Base-by-base conservation (phyloP, 2,113 vertebrate genomes). In the Polypterus bichir region DNA sequence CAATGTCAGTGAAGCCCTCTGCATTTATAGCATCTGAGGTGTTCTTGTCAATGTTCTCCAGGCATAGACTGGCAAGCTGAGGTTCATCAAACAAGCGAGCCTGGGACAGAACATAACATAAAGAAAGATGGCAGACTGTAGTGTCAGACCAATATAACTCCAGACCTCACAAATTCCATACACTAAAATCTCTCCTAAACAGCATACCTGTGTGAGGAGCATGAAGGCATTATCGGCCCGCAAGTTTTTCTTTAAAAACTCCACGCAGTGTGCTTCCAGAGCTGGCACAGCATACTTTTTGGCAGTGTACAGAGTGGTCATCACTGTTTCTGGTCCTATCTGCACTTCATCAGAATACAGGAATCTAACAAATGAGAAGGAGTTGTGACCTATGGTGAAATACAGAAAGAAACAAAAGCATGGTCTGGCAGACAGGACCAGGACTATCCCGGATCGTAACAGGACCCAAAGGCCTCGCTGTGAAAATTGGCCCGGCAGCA, bases 301-400 rank as follows among this genome's bases (percentile, higher is more conserved):
- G 59, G 95, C 94, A 0, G 95, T 97, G 65, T 98, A 98, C 48
- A 98, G 81, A 0, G 95, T 97, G 56, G 95, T 98, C 94, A 97
- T 98, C 73, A 98, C 95, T 0, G 95, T 98, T 83, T 98, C 95
- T 0, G 95, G 94, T 48, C 95, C 95, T 0, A 98, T 97, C 79
- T 97, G 95, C 58, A 98, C 95, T 67, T 98, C 95, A 11, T 98
- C 95, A 0, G 95, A 98, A 68, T 98, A 98, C n/a, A 98, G 88
- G 63, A 98, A 98, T 70, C 95, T 98, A 59, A 44, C 3, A 44
- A 46, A 44, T 3, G 58, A 27, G 58, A 46, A 9, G 3, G 58
- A 46, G 9, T 55, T 55, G 54, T n/a, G 27, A n/a, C 27, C 3
- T 27, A 27, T 27, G 27, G 69, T 66, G 67, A 44, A 59, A 61